A percentile compares a stretch with the other conserved stretches of the same genome.
Conservation (phyloP, 2,113 vertebrate species). For the Nibea albiflora region DNA sequence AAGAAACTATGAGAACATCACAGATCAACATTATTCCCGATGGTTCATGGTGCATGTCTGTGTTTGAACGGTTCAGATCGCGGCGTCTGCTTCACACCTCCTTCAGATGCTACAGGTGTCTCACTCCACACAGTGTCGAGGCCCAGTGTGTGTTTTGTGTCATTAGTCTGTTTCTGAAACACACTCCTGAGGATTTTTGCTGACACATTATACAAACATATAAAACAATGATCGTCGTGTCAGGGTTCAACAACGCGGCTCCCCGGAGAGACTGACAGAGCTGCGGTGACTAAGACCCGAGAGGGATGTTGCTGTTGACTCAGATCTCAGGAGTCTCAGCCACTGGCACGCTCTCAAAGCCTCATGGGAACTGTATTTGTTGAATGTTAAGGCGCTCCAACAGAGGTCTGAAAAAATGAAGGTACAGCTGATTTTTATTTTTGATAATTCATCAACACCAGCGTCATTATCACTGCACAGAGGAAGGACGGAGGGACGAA, state of each 20-base stretch:
- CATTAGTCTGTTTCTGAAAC: not conserved
- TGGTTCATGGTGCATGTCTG: no score
- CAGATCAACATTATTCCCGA: no score
- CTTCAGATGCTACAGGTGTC: no score
- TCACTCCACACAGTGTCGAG: no score
- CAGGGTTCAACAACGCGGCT: not conserved
- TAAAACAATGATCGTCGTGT: not conserved
- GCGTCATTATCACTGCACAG: not conserved
- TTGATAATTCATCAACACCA: not conserved
- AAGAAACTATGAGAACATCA: no score
- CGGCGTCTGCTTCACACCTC: no score
- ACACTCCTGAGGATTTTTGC: not conserved
- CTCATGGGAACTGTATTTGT: slow-evolving; percentile 10
- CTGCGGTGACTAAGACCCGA: not conserved
- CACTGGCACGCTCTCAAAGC: not conserved
- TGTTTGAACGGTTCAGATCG: no score
- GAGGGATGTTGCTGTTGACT: not conserved
- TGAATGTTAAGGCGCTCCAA: not conserved
- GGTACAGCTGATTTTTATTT: not conserved
- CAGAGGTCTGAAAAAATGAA: no score
- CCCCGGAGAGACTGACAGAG: not conserved
- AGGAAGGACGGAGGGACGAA: not conserved
- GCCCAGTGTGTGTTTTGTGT: no score
- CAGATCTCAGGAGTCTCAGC: not conserved
- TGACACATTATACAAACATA: not conserved